These are phyloP conservation scores for Pegoplata infirma DNA, from an alignment of 2,888 invertebrate genomes.

Conservation along the genomic window DNA sequence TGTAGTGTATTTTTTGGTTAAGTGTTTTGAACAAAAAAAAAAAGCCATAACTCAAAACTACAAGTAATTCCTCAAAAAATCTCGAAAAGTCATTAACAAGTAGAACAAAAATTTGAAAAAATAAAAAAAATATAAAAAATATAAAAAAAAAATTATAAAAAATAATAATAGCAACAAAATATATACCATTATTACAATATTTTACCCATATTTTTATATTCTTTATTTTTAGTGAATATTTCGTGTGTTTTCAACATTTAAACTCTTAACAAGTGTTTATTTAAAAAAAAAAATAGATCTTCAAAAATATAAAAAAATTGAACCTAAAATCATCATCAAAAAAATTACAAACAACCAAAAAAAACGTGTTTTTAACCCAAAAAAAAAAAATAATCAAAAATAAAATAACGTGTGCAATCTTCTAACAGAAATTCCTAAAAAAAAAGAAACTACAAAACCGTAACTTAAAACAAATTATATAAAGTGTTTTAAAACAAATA, in stretches of 20 bases:
- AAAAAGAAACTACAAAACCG: too few species aligned
- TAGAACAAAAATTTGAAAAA: neutral
- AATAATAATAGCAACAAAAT: neutral
- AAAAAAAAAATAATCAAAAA: slow-evolving; percentile 2
- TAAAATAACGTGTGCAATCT: slow-evolving; percentile 15
- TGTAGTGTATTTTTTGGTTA: too few species aligned
- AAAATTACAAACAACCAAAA: slow-evolving; percentile 1
- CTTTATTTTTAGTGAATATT: slow-evolving; percentile 29
- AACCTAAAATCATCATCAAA: neutral
- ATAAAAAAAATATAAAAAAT: neutral
- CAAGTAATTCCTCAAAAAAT: slow-evolving; percentile 47
- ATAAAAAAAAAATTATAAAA: slow-evolving; percentile 22
- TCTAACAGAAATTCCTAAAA: neutral
- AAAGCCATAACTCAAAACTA: neutral
- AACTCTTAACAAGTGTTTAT: slow-evolving; percentile 6
- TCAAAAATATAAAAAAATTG: neutral
- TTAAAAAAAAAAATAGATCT: neutral
- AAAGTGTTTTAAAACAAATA: slow-evolving; percentile 14
- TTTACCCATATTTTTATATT: slow-evolving; percentile 1
- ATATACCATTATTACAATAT: neutral
- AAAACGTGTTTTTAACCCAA: neutral
- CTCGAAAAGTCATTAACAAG: slow-evolving; percentile 32
- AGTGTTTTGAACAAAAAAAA: slow-evolving; percentile 23
- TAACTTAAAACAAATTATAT: neutral
- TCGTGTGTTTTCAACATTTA: neutral